Percentiles rank a stretch among this genome's conserved stretches.
Evolutionary conservation across 2,113 vertebrate species (phyloP).

Genomic region (Cacatua alba): DNA sequence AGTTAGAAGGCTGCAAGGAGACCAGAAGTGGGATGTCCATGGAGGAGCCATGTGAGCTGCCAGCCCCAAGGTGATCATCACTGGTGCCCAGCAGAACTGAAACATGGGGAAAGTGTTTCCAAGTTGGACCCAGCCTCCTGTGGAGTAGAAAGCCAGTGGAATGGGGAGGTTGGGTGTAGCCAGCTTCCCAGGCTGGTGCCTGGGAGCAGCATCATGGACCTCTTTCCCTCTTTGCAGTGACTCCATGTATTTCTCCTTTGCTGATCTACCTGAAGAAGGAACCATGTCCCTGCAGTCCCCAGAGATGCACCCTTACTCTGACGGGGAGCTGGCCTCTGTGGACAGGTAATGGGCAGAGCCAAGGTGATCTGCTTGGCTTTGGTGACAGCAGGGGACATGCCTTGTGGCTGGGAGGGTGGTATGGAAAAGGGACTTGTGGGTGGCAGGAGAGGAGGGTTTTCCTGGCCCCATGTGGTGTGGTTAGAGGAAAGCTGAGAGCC

Average conservation of each 20-base stretch:
- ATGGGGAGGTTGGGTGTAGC: not conserved
- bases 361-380: not conserved
- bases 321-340: slow-evolving; percentile 75
- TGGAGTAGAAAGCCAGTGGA: not conserved
- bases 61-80: slow-evolving; percentile 62
- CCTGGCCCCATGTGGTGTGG: not conserved
- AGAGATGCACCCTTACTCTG: slow-evolving; percentile 79
- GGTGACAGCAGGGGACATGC: not conserved
- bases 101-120: not conserved
- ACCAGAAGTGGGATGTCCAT: slow-evolving; percentile 32
- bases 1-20: slow-evolving; percentile 78
- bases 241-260: slow-evolving; percentile 76
- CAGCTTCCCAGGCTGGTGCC: not conserved
- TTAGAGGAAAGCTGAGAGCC: not conserved
- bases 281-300: not conserved
- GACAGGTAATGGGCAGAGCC: slow-evolving; percentile 72
- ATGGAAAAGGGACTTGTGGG: not conserved
- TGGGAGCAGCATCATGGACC: not conserved
- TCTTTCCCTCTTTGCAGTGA: slow-evolving; percentile 58
- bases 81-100: not conserved
- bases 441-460: not conserved
- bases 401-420: not conserved
- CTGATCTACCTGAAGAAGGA: slow-evolving; percentile 70
- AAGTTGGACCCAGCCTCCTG: not conserved
- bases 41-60: slow-evolving; percentile 25